Percentiles rank a stretch among this genome's conserved stretches.
Conservation (phyloP, 64 coral and sea anemone species). For the Trachythela sp. region DNA sequence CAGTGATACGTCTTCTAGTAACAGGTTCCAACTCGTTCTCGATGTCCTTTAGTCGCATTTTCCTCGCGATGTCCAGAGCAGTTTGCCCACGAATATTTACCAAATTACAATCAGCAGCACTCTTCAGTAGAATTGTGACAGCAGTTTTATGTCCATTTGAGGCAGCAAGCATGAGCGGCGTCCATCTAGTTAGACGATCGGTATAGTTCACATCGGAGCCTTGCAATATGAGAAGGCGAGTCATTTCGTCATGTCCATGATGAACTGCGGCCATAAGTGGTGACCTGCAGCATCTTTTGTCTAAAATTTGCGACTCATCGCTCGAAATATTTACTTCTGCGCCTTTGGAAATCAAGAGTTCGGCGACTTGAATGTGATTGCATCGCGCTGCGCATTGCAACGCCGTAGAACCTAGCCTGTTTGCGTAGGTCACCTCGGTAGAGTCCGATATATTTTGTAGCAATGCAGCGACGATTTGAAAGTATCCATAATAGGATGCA, state of each 20-base stretch:
- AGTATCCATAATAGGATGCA: conserved; percentile 48
- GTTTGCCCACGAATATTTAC: conserved; percentile 67
- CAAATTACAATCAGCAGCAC: conserved; percentile 63
- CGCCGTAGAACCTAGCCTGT: conserved; percentile 65
- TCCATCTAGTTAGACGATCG: conserved; percentile 72
- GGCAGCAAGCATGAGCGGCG: conserved; percentile 78
- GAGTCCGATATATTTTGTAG: conserved; percentile 43
- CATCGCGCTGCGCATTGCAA: conserved; percentile 74
- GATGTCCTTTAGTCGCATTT: conserved; percentile 65
- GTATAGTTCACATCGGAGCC: conserved; percentile 67
- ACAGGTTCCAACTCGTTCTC: conserved; percentile 54
- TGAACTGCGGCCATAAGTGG: conserved; percentile 74
- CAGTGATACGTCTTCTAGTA: background rate
- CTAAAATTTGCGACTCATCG: conserved; percentile 14
- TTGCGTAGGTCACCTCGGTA: conserved; percentile 38
- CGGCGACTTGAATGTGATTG: conserved; percentile 63
- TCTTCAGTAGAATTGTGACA: conserved; percentile 64
- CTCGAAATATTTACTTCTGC: conserved; percentile 26
- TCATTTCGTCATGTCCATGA: conserved; percentile 79
- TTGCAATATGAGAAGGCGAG: conserved; percentile 58
- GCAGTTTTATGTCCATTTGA: conserved; percentile 70
- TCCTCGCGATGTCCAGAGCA: conserved; percentile 65
- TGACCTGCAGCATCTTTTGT: conserved; percentile 12
- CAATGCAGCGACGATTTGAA: conserved; percentile 25
- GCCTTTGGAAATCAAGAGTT: conserved; percentile 53